Conservation (phyloP, 2,797 vertebrate genomes). For the Lemur catta region DNA sequence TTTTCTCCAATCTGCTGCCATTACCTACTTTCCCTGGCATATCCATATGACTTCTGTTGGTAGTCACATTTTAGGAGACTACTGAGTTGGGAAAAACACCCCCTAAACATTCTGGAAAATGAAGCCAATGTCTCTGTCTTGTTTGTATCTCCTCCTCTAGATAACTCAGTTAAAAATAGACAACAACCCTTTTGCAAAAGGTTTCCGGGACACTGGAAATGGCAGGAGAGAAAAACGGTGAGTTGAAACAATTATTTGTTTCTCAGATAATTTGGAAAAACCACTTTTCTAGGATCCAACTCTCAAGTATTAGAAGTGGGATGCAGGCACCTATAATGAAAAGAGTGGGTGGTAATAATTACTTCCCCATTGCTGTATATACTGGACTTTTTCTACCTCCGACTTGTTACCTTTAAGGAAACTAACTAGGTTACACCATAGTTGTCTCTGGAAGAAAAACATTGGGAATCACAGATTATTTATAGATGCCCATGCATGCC, state of each 20-base stretch:
- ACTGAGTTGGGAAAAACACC: not conserved
- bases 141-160: conserved; percentile 73
- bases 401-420: not conserved
- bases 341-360: not conserved
- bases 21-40: not conserved
- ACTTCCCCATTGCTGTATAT: not conserved
- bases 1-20: too few species aligned
- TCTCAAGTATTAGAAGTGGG: not conserved
- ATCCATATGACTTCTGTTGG: not conserved
- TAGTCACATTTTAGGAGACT: not conserved
- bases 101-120: conserved; percentile 26
- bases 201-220: conserved; percentile 97
- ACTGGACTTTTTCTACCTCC: not conserved
- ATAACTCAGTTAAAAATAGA: conserved; percentile 98
- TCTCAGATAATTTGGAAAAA: not conserved
- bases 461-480: not conserved
- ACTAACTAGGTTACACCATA: not conserved
- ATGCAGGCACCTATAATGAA: not conserved
- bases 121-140: conserved; percentile 42
- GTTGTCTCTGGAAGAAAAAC: not conserved
- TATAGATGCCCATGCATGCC: not conserved
- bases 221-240: conserved; percentile 97
- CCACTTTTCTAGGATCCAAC: not conserved
- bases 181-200: conserved; percentile 98
- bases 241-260: conserved; percentile 65